Conservation (phyloP, 2,113 vertebrate species). For the Menidia beryllina region DNA sequence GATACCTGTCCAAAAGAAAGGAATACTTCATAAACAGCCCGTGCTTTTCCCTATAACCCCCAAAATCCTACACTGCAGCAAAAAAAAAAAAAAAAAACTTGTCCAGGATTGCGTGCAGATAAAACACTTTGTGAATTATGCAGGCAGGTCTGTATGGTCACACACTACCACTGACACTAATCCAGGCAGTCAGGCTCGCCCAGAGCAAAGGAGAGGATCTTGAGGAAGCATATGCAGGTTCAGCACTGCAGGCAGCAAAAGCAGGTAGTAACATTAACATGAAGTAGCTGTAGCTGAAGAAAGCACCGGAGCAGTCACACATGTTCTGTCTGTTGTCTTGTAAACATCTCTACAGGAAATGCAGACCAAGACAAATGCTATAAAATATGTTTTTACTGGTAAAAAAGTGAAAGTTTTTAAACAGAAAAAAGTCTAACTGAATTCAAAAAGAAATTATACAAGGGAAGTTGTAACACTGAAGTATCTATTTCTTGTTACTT, state of each 20-base stretch:
- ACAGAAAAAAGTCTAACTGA: too few species aligned
- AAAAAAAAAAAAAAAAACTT: not conserved
- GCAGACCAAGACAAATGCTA: constrained; percentile 8
- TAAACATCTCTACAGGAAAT: not conserved
- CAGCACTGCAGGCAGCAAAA: constrained; percentile 46
- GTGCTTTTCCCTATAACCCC: too few species aligned
- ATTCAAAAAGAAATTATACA: not conserved
- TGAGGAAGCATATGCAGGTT: constrained; percentile 31
- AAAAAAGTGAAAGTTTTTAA: not conserved
- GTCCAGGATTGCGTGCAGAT: not conserved
- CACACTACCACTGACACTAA: not conserved
- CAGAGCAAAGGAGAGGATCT: constrained; percentile 28
- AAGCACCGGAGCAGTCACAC: constrained; percentile 1
- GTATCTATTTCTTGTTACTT: not conserved
- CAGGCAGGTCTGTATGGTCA: not conserved
- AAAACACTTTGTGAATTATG: not conserved
- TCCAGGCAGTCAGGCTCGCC: constrained; percentile 22
- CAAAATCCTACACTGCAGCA: not conserved
- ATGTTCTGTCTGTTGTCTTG: not conserved
- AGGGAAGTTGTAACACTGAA: too few species aligned
- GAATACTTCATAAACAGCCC: not conserved
- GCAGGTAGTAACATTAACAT: not conserved
- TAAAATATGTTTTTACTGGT: not conserved
- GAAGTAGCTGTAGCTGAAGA: not conserved
- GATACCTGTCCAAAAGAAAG: not conserved